Evolutionary conservation across 2,888 invertebrate genomes (phyloP).

Genomic region (Heliconius erato): DNA sequence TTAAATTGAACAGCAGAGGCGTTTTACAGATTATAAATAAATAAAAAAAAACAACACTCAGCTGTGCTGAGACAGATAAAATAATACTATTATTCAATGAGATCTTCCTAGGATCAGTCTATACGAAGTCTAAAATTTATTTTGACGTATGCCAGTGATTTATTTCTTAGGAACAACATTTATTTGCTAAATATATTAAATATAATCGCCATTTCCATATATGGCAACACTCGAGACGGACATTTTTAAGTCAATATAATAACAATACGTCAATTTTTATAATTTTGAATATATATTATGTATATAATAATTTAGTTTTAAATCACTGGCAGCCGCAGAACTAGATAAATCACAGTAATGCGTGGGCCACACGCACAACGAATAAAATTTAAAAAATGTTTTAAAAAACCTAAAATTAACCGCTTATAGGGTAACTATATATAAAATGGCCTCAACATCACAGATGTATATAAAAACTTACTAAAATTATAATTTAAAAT

Average conservation of each 20-base stretch:
- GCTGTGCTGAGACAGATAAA: conserved; percentile 45
- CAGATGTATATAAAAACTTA: conserved; percentile 75
- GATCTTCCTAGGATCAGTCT: conserved; percentile 70
- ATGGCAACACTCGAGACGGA: conserved; percentile 25
- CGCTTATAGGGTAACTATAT: conserved; percentile 65
- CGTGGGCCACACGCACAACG: conserved; percentile 38
- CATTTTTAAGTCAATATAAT: conserved; percentile 9
- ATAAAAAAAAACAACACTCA: conserved; percentile 38
- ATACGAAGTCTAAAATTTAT: conserved; percentile 55
- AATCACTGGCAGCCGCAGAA: conserved; percentile 55
- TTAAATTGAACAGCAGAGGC: conserved; percentile 44
- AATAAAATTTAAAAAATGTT: conserved; percentile 53
- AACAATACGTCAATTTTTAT: conserved; percentile 4
- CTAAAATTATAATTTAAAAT: conserved; percentile 77
- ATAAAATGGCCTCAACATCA: conserved; percentile 80
- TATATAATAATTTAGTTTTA: conserved; percentile 35
- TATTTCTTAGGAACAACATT: conserved; percentile 31
- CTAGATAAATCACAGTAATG: conserved; percentile 48
- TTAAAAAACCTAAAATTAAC: conserved; percentile 68
- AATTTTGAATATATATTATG: conserved; percentile 22
- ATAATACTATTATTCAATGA: conserved; percentile 60
- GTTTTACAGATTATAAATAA: conserved; percentile 32
- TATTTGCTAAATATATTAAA: conserved; percentile 29
- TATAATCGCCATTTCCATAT: conserved; percentile 16
- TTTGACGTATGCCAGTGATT: conserved; percentile 44